Base-by-base conservation (phyloP, 2,888 invertebrate genomes). In the Pasiphila rectangulata region DNA sequence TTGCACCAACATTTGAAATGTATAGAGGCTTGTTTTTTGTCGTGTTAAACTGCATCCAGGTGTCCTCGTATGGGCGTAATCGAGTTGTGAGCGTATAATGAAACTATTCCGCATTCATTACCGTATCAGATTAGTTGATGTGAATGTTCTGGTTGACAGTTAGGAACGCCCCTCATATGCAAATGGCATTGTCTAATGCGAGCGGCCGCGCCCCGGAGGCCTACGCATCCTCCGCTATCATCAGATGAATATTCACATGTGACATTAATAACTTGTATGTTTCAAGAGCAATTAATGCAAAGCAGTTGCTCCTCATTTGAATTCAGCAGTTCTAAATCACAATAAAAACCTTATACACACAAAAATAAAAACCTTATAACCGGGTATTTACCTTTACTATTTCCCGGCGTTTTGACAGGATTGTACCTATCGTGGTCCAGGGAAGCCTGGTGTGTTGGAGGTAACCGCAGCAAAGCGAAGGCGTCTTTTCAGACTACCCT, bases 171-270 rank as follows among this genome's bases (percentile, higher is more conserved):
- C 81, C 63, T 10, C 69, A 67, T 81, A 86, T 87, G 86, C 81
- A 81, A 86, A 88, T 86, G 72, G 76, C 82, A 84, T 87, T 84
- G 85, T 88, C 75, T 83, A 79, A 84, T 82, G 80, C 79, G 72
- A 73, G 78, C 69, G 64, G 68, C 75, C 76, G 75, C 79, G 76
- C 79, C 78, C 79, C 67, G 71, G 69, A 70, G 66, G 75, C 83
- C 83, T 80, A 83, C 83, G 80, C 82, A 70, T 57, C 64, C 61
- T 64, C 65, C 71, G 75, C 75, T 76, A 78, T 79, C 67, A 64
- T 55, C 64, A 76, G 69, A 84, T 87, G 86, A 86, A 88, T 88
- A 87, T 86, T 85, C 76, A 85, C 75, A 66, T 62, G 61, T 56
- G 64, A 73, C 71, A 70, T 75, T 72, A 69, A 54, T 46, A 45